Evolutionary conservation across 2,888 invertebrate species (phyloP).

Genomic region (Dasypolia templi): DNA sequence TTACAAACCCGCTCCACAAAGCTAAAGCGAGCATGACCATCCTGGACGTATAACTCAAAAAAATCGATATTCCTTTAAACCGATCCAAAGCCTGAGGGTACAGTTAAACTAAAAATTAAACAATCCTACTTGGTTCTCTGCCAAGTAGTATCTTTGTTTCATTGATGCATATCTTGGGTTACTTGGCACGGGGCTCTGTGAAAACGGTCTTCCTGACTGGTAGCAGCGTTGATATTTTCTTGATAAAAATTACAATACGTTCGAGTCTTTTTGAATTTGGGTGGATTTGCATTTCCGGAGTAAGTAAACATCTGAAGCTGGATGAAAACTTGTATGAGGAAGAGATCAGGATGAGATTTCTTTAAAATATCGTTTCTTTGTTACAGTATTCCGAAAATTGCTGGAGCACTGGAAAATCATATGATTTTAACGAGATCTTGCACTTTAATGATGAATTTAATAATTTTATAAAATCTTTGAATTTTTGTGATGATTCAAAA

Average conservation of each 20-base stretch:
- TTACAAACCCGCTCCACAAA: slow-evolving; percentile 30
- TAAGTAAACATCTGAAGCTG: background rate
- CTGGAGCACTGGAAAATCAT: background rate
- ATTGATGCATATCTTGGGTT: slow-evolving; percentile 77
- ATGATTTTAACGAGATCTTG: background rate
- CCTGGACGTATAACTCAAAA: slow-evolving; percentile 52
- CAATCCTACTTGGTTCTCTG: slow-evolving; percentile 73
- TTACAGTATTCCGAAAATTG: background rate
- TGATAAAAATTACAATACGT: slow-evolving; percentile 66
- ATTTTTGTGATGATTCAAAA: no score
- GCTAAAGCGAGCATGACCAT: slow-evolving; percentile 49
- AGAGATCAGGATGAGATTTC: slow-evolving; percentile 2
- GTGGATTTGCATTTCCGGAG: background rate
- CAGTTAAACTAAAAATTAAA: slow-evolving; percentile 82
- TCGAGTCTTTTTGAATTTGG: slow-evolving; percentile 20
- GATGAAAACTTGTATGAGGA: slow-evolving; percentile 4
- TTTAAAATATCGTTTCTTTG: background rate
- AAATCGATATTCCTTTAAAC: slow-evolving; percentile 66
- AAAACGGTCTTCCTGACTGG: slow-evolving; percentile 65
- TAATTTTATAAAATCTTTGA: no score
- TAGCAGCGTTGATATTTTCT: slow-evolving; percentile 54
- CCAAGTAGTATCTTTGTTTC: slow-evolving; percentile 74
- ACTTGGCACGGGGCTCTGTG: slow-evolving; percentile 61
- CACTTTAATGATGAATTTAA: background rate
- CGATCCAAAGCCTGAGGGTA: slow-evolving; percentile 66